Percentiles rank a stretch among this genome's conserved stretches.
Conservation (phyloP, 2,888 invertebrate genomes). For the Tipula unca region DNA sequence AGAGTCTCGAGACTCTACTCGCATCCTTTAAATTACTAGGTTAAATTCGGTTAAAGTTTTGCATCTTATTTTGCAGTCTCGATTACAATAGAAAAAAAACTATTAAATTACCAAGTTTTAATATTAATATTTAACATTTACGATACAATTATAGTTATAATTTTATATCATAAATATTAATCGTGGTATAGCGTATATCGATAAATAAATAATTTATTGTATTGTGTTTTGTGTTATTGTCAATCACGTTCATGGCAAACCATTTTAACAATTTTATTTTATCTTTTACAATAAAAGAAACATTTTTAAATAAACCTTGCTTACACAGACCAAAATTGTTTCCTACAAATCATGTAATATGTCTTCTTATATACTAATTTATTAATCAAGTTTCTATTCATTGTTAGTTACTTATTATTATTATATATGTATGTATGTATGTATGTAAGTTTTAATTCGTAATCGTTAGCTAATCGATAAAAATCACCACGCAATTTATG, state of each 20-base stretch:
- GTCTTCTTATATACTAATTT: slow-evolving; percentile 3
- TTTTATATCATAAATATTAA: not conserved
- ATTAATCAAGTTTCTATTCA: not conserved
- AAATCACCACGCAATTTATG: not conserved
- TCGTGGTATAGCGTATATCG: not conserved
- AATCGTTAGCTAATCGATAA: not conserved
- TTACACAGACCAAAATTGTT: not conserved
- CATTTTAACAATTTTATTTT: not conserved
- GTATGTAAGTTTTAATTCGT: not conserved
- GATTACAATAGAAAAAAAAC: too few species aligned
- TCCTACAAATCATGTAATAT: not conserved
- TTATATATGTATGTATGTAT: not conserved
- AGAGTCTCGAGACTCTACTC: too few species aligned
- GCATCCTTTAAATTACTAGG: too few species aligned
- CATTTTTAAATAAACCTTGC: not conserved
- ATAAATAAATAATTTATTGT: not conserved
- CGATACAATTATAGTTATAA: not conserved
- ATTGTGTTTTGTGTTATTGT: not conserved
- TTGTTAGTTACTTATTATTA: not conserved
- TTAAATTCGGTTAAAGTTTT: too few species aligned
- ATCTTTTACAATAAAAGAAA: not conserved
- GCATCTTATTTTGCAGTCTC: too few species aligned
- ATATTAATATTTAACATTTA: not conserved
- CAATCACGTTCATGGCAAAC: not conserved
- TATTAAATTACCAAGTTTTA: too few species aligned